These are phyloP conservation scores for Scaptomyza cyrtandrae DNA, from an alignment of 2,888 invertebrate genomes.

Conservation along the genomic window DNA sequence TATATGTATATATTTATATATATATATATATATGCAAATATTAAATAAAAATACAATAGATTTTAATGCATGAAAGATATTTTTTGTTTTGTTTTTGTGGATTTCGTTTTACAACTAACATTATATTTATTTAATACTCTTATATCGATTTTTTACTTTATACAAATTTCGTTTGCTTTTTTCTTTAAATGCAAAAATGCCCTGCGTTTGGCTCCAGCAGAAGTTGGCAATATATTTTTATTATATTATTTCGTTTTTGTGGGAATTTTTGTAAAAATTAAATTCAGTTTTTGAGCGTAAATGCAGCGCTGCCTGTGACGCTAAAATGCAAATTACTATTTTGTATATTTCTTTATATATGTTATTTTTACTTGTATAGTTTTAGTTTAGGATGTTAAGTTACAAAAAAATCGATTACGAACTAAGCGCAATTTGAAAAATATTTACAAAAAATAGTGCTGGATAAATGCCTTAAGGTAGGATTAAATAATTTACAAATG, in stretches of 20 bases:
- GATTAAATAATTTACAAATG: slow-evolving; percentile 82
- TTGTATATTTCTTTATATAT: slow-evolving; percentile 37
- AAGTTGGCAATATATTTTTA: slow-evolving; percentile 60
- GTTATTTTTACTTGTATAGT: slow-evolving; percentile 41
- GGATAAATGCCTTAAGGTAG: slow-evolving; percentile 71
- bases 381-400: slow-evolving; percentile 56
- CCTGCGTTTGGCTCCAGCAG: slow-evolving; percentile 62
- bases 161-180: slow-evolving; percentile 68
- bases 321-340: slow-evolving; percentile 75
- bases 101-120: slow-evolving; percentile 57
- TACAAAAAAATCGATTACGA: slow-evolving; percentile 61
- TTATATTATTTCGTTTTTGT: slow-evolving; percentile 34
- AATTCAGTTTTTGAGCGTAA: slow-evolving; percentile 81
- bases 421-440: slow-evolving; percentile 68
- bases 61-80: slow-evolving; percentile 67
- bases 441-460: slow-evolving; percentile 73
- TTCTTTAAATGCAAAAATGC: slow-evolving; percentile 72
- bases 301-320: slow-evolving; percentile 73
- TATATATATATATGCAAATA: slow-evolving; percentile 53
- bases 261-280: slow-evolving; percentile 63
- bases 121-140: slow-evolving; percentile 75
- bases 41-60: slow-evolving; percentile 78
- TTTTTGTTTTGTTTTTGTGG: slow-evolving; percentile 37
- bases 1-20: slow-evolving; percentile 13
- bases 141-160: slow-evolving; percentile 65